Percentiles rank a stretch among this genome's conserved stretches.
phyloP scores from a whole-genome alignment of 2,797 vertebrate species.

The Silurus lanzhouensis region DNA sequence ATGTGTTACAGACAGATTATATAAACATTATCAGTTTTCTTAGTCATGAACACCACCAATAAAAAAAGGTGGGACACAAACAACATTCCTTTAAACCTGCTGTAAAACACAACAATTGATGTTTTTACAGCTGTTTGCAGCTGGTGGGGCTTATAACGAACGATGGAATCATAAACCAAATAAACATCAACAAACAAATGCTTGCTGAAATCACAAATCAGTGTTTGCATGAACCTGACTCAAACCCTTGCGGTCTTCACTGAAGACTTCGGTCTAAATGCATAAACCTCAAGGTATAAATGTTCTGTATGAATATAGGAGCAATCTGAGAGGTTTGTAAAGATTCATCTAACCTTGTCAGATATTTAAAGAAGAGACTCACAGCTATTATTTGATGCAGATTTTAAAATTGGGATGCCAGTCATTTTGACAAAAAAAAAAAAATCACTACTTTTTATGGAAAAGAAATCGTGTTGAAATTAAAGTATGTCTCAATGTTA shows the following conservation, averaged over 20 bases:
- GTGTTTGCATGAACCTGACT: background rate
- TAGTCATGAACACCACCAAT: background rate
- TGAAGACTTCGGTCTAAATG: background rate
- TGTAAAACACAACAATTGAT: background rate
- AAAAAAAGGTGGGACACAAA: background rate
- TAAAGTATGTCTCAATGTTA: background rate
- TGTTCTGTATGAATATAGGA: background rate
- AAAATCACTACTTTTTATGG: background rate
- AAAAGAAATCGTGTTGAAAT: background rate
- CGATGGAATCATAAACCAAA: background rate
- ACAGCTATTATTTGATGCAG: background rate
- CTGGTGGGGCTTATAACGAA: background rate
- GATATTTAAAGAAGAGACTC: background rate
- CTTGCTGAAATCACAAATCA: background rate
- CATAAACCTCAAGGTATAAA: background rate
- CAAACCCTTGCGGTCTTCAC: background rate
- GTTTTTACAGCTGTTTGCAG: background rate
- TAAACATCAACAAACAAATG: background rate
- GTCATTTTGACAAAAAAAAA: conserved; percentile 5
- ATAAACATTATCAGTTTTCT: background rate
- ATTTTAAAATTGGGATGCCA: background rate
- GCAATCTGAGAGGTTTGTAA: background rate
- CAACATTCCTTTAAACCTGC: background rate
- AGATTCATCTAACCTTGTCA: background rate
- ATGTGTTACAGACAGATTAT: background rate